A percentile compares a stretch with the other conserved stretches of the same genome.
Evolutionary conservation across 2,888 invertebrate species (phyloP).

Genomic region (Eupithecia pulchellata): DNA sequence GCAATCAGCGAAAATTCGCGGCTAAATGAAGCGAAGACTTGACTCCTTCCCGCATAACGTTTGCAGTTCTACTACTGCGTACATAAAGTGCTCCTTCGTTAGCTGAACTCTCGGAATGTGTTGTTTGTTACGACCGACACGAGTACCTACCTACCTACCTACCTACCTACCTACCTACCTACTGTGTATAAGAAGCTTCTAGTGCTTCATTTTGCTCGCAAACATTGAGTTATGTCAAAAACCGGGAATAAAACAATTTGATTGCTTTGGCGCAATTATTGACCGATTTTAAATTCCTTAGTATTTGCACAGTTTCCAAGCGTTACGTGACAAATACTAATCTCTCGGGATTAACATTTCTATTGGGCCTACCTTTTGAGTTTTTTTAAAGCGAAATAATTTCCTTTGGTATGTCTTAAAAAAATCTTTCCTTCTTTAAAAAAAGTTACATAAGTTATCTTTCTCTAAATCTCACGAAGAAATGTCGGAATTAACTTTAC

Average conservation of each 20-base stretch:
- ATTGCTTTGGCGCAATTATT: no score
- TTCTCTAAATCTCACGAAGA: not conserved
- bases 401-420: not conserved
- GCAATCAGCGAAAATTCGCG: constrained; percentile 28
- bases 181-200: no score
- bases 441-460: not conserved
- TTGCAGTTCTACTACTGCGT: not conserved
- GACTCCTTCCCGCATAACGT: not conserved
- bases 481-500: not conserved
- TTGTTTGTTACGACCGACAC: not conserved
- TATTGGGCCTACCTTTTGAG: no score
- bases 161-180: no score
- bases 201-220: not conserved
- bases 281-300: no score
- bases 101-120: constrained; percentile 17
- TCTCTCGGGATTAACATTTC: no score
- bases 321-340: no score
- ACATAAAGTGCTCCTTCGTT: constrained; percentile 8
- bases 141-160: no score
- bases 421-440: not conserved
- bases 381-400: no score
- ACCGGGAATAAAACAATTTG: not conserved
- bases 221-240: not conserved
- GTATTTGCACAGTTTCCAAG: no score
- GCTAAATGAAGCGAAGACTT: not conserved